These are phyloP conservation scores for Hypanus sabinus DNA, from an alignment of 2,113 vertebrate genomes.

Conservation along the genomic window DNA sequence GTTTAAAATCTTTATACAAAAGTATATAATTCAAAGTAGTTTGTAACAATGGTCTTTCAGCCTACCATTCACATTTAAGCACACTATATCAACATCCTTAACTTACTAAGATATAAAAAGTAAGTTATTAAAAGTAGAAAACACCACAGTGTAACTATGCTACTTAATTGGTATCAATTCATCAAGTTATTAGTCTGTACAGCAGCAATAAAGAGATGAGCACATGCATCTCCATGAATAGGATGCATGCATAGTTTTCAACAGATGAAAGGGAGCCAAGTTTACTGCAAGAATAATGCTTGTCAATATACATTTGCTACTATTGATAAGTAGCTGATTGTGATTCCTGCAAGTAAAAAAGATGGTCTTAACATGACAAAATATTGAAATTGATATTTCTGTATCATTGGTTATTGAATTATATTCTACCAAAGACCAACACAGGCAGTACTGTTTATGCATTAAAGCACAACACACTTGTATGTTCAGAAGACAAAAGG, in stretches of 20 bases:
- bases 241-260: not conserved
- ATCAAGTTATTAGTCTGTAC: slow-evolving; percentile 4
- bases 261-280: not conserved
- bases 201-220: not conserved
- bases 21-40: not conserved
- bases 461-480: not conserved
- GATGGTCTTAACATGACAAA: not conserved
- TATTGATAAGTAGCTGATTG: not conserved
- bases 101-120: not conserved
- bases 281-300: not conserved
- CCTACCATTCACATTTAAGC: not conserved
- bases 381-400: not conserved
- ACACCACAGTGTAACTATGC: slow-evolving; percentile 8
- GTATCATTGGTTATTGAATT: not conserved
- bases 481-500: too few relatives aligned
- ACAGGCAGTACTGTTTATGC: not conserved
- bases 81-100: not conserved
- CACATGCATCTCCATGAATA: not conserved
- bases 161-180: slow-evolving; percentile 31
- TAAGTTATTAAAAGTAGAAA: not conserved
- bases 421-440: not conserved
- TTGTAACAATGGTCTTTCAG: not conserved
- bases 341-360: not conserved
- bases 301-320: not conserved
- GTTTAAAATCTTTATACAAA: slow-evolving; percentile 36